Percentiles rank a stretch among this genome's conserved stretches.
These are phyloP conservation scores for Alsophila aescularia DNA, from an alignment of 2,888 invertebrate genomes.

Conservation along the genomic window DNA sequence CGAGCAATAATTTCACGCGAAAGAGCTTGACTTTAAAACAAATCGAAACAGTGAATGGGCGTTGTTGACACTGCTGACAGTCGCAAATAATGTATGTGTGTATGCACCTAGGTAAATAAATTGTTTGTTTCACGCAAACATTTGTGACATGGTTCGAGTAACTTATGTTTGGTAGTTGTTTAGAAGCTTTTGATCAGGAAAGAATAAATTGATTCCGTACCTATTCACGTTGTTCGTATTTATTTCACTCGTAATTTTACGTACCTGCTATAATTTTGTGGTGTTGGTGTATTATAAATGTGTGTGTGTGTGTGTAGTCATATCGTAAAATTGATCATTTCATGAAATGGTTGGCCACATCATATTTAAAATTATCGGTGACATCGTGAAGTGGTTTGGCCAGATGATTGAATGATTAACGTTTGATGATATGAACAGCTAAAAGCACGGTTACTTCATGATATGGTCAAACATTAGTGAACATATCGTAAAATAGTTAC, in stretches of 20 bases:
- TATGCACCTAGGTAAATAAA: slow-evolving; percentile 14
- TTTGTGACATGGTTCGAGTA: slow-evolving; percentile 10
- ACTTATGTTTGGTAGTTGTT: not conserved
- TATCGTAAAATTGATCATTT: too few species aligned
- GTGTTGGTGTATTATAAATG: too few species aligned
- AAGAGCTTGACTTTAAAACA: slow-evolving; percentile 44
- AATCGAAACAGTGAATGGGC: slow-evolving; percentile 44
- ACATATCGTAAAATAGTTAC: too few species aligned
- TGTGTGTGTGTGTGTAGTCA: too few species aligned
- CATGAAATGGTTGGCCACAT: too few species aligned
- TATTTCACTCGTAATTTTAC: not conserved
- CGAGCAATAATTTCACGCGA: slow-evolving; percentile 43
- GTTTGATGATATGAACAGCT: too few species aligned
- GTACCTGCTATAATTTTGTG: not conserved
- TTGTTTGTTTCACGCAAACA: slow-evolving; percentile 14
- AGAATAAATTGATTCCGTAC: not conserved
- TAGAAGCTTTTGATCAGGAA: not conserved
- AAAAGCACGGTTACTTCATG: too few species aligned
- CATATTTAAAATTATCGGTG: too few species aligned
- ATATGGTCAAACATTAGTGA: too few species aligned
- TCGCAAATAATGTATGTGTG: slow-evolving; percentile 34
- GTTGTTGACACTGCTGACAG: slow-evolving; percentile 40
- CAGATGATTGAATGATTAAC: too few species aligned
- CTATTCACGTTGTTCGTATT: not conserved
- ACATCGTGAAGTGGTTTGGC: too few species aligned